Evolutionary conservation across 1,140 invertebrate species (phyloP), one percentile per base, ranked within the genome.

Genomic region (Ooceraea biroi): DNA sequence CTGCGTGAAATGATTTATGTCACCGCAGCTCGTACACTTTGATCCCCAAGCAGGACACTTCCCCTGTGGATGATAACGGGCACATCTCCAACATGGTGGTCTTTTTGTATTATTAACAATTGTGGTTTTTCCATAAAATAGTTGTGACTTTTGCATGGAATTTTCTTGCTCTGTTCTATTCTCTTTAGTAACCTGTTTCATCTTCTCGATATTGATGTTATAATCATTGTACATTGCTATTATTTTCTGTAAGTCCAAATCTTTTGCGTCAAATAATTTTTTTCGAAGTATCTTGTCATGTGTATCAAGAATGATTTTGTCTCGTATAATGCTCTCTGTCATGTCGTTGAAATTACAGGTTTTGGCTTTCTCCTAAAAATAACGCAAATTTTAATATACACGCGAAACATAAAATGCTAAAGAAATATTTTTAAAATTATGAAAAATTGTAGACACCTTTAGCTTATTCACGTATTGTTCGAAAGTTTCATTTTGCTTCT

Each of bases 291-390:
- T 14, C 46, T 85, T 80, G 22, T 91, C 86, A 8, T 87, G 65
- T 5, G 80, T 52, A 19, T 87, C 55, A 22, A 78, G 10, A 78
- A 91, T 63, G 10, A 91, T 50, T 63, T 82, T 86, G 30, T 91
- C 90, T 46, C 90, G 55, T 69, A 91, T 50, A 11, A 91, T 25
- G 74, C 84, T 89, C 0, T 89, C 65, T 22, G 52, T 60, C 41
- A 87, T 48, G 10, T 71, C 44, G 3, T 80, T 84, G 72, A 91
- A 91, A 27, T 91, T 90, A 60, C 90, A 91, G 36, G 14, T 36
- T 82, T 72, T 74, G 44, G 90, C 83, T 63, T 85, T 88, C 12
- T 83, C 65, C 90, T 91, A 72, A 48, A 61, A 44, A 73, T 52
- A 22, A 71, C 11, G 44, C 10, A 48, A 52, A 14, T 27, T 30